Evolutionary conservation across 2,797 vertebrate genomes (phyloP).

Genomic region (Melopsittacus undulatus): DNA sequence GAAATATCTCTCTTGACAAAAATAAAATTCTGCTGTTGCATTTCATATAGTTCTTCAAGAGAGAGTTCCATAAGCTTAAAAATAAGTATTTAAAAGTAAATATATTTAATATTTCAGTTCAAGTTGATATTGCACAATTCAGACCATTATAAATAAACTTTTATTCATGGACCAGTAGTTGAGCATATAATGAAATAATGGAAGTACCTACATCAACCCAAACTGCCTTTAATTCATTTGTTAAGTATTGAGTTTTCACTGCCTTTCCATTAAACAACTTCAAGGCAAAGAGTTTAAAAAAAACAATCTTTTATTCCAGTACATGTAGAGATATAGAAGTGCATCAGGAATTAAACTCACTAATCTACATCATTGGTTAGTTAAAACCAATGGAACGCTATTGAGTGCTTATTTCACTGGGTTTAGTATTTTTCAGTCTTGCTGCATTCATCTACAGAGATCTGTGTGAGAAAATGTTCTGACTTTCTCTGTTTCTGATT

Average conservation of each 20-base stretch:
- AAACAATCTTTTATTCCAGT: neutral
- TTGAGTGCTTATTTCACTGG: neutral
- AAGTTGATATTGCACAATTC: neutral
- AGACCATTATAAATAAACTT: neutral
- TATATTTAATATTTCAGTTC: constrained; percentile 6
- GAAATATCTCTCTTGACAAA: constrained; percentile 43
- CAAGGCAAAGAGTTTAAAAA: neutral
- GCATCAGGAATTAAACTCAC: neutral
- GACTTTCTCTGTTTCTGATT: neutral
- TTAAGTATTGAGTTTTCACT: neutral
- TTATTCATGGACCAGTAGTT: neutral
- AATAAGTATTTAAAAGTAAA: neutral
- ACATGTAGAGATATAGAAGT: neutral
- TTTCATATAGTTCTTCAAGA: constrained; percentile 28
- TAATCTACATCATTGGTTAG: neutral
- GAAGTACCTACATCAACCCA: neutral
- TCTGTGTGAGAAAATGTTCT: neutral
- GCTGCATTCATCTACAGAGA: fast-evolving
- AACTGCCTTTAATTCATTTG: neutral
- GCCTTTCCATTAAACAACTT: neutral
- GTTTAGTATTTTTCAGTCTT: neutral
- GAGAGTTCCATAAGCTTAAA: constrained; percentile 29
- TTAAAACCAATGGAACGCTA: neutral
- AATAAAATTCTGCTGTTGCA: constrained; percentile 24
- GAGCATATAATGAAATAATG: neutral